These are phyloP conservation scores for Mya arenaria DNA, from an alignment of 1,140 invertebrate genomes.

Conservation along the genomic window DNA sequence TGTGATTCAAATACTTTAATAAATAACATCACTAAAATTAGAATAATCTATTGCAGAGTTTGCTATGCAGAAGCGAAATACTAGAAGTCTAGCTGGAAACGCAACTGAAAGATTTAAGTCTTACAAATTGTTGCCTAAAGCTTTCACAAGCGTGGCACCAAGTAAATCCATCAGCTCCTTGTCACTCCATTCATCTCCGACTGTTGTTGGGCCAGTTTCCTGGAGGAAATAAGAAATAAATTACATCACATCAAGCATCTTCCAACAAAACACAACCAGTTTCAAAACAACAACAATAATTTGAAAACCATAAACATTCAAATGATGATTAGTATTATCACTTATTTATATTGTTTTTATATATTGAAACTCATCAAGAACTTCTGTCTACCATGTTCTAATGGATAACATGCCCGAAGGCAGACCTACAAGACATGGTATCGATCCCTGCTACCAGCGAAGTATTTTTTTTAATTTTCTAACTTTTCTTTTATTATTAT, in stretches of 20 bases:
- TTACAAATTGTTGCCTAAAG: slow-evolving; percentile 81
- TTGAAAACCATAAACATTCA: background rate
- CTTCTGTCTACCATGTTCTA: no score
- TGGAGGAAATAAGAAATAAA: no score
- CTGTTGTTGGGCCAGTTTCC: slow-evolving; percentile 80
- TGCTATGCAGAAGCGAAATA: background rate
- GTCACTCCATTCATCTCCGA: slow-evolving; percentile 81
- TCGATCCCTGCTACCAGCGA: no score
- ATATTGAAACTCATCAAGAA: background rate
- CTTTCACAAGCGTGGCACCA: slow-evolving; percentile 74
- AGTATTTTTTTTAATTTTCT: no score
- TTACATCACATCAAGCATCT: no score
- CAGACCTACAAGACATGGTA: no score
- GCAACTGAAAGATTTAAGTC: slow-evolving; percentile 35
- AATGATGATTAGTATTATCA: no score
- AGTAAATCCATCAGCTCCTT: slow-evolving; percentile 80
- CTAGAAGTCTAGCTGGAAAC: background rate
- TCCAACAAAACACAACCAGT: no score
- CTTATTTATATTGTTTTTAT: background rate
- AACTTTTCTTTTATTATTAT: no score
- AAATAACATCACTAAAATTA: background rate
- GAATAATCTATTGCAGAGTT: background rate
- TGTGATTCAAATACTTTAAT: background rate
- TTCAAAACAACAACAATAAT: no score
- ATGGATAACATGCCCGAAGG: no score